phyloP scores from a whole-genome alignment of 2,888 invertebrate species.

The Lysandra coridon region DNA sequence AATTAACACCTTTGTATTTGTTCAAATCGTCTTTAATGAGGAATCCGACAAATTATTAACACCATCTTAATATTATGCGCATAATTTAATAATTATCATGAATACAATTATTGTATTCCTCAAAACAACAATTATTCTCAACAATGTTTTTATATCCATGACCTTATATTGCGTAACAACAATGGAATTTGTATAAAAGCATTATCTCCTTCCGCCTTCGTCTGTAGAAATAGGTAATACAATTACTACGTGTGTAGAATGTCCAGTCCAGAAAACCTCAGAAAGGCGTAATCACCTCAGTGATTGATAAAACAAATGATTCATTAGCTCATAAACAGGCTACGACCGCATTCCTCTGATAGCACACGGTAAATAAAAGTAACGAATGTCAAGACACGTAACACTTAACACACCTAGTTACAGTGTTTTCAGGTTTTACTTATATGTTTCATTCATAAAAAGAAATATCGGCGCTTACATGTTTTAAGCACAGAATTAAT shows the following conservation, averaged over 20 bases:
- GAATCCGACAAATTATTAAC: background rate
- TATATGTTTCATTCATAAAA: background rate
- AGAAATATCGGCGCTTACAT: background rate
- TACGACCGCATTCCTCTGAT: slow-evolving; percentile 72
- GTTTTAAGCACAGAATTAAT: background rate
- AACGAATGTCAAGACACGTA: slow-evolving; percentile 40
- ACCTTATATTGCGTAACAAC: slow-evolving; percentile 8
- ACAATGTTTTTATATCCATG: slow-evolving; percentile 10
- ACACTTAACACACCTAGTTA: slow-evolving; percentile 26
- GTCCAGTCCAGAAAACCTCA: slow-evolving; percentile 16
- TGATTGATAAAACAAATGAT: slow-evolving; percentile 70
- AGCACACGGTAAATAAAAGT: slow-evolving; percentile 51
- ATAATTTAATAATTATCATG: slow-evolving; percentile 1
- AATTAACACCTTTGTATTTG: background rate
- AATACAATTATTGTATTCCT: background rate
- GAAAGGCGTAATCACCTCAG: slow-evolving; percentile 40
- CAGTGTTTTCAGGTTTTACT: slow-evolving; percentile 18
- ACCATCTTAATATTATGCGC: background rate
- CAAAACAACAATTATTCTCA: background rate
- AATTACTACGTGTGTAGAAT: background rate
- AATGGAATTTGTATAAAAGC: slow-evolving; percentile 6
- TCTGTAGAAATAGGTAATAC: background rate
- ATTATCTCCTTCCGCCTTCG: slow-evolving; percentile 9
- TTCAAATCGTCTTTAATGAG: background rate
- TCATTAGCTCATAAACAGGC: slow-evolving; percentile 64